phyloP scores from a whole-genome alignment of 2,113 vertebrate species.

The Phalacrocorax brasilianus region DNA sequence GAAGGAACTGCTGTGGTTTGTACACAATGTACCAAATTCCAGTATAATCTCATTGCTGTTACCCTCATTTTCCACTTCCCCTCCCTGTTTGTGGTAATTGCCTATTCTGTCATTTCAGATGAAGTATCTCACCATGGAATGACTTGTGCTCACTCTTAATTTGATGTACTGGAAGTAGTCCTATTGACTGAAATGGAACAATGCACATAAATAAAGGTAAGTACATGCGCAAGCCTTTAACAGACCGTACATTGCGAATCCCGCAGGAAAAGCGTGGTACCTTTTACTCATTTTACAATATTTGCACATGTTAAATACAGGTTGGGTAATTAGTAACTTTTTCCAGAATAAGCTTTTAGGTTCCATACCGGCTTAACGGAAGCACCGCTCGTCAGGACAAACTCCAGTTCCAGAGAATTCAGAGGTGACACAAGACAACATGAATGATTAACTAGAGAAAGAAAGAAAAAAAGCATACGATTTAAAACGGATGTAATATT shows the following conservation, averaged over 20 bases:
- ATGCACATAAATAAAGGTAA: neutral
- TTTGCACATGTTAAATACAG: neutral
- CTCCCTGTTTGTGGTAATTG: neutral
- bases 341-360: neutral
- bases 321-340: neutral
- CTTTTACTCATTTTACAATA: neutral
- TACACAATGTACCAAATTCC: neutral
- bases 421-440: neutral
- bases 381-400: neutral
- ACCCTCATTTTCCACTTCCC: constrained; percentile 20
- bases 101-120: neutral
- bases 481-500: neutral
- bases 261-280: neutral
- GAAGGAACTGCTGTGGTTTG: neutral
- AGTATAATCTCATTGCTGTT: constrained; percentile 2
- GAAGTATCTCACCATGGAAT: neutral
- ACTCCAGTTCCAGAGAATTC: neutral
- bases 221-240: neutral
- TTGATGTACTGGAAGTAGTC: neutral
- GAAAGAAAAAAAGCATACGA: neutral
- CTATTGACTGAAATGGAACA: neutral
- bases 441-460: neutral
- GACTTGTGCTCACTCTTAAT: neutral
- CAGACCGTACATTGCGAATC: neutral
- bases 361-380: neutral